Evolutionary conservation across 2,888 invertebrate genomes (phyloP).

Genomic region (Proisotoma minuta): DNA sequence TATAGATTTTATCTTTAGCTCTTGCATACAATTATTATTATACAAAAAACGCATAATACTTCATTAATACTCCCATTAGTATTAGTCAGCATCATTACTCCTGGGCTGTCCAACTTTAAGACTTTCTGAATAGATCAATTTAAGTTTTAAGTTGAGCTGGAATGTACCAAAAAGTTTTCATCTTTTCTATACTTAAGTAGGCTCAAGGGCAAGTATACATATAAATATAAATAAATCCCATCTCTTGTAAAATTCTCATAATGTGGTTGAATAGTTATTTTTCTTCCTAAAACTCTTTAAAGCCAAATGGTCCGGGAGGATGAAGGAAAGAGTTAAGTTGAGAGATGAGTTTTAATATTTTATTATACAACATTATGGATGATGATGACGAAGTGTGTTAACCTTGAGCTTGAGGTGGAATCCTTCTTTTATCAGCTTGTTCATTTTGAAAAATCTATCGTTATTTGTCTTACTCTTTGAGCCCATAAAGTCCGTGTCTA

Average conservation of each 20-base stretch:
- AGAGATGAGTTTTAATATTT: slow-evolving; percentile 1
- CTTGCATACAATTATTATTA: slow-evolving; percentile 1
- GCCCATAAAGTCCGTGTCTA: slow-evolving; percentile 1
- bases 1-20: too few species aligned
- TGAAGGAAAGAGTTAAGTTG: not conserved
- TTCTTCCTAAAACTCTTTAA: not conserved
- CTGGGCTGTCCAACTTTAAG: not conserved
- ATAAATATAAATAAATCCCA: slow-evolving; percentile 11
- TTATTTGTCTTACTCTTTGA: slow-evolving; percentile 45
- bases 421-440: slow-evolving; percentile 43
- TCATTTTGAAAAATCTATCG: slow-evolving; percentile 46
- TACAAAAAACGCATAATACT: slow-evolving; percentile 4
- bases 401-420: slow-evolving; percentile 14
- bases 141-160: slow-evolving; percentile 8
- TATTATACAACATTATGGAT: slow-evolving; percentile 1
- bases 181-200: not conserved
- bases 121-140: slow-evolving; percentile 17
- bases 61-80: slow-evolving; percentile 1
- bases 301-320: too few species aligned
- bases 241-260: slow-evolving; percentile 7
- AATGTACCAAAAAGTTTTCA: slow-evolving; percentile 13
- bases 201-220: slow-evolving; percentile 13
- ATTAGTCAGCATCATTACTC: slow-evolving; percentile 1
- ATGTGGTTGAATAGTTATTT: not conserved
- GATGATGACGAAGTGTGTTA: not conserved